Evolutionary conservation across 2,888 invertebrate species (phyloP).

Genomic region (Kryphioiulus occultus): DNA sequence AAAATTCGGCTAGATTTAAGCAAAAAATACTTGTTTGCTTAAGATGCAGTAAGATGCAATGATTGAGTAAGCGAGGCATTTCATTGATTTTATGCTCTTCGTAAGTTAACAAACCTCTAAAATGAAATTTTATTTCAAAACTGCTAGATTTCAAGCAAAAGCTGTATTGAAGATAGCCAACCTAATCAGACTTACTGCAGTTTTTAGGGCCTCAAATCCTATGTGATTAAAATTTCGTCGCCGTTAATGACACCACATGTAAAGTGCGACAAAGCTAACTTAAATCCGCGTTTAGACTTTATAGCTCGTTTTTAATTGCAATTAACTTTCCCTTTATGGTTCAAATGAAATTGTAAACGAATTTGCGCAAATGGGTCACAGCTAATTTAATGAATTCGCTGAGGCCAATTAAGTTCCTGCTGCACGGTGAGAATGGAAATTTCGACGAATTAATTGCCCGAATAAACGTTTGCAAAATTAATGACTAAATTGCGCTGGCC

Average conservation of each 20-base stretch:
- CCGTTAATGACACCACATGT: not conserved
- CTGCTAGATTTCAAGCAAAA: too few species aligned
- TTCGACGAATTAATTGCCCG: slow-evolving; percentile 26
- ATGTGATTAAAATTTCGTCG: not conserved
- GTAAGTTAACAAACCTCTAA: too few species aligned
- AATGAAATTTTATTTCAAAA: too few species aligned
- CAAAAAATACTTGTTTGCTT: too few species aligned
- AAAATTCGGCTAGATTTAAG: too few species aligned
- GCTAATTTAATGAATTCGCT: slow-evolving; percentile 24
- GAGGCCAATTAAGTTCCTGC: not conserved
- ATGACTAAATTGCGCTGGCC: not conserved
- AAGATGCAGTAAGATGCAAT: too few species aligned
- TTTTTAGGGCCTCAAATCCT: not conserved
- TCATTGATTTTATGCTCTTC: too few species aligned
- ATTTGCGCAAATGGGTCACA: not conserved
- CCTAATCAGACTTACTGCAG: not conserved
- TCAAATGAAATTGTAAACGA: slow-evolving; percentile 35
- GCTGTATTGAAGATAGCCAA: too few species aligned
- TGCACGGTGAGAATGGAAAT: not conserved
- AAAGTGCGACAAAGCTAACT: not conserved
- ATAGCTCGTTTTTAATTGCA: slow-evolving; percentile 31
- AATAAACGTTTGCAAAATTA: not conserved
- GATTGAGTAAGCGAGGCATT: too few species aligned
- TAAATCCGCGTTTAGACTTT: slow-evolving; percentile 7
- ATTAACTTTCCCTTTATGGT: not conserved